These are phyloP conservation scores for Hyppa rectilinea DNA, from an alignment of 2,888 invertebrate genomes.

Conservation along the genomic window DNA sequence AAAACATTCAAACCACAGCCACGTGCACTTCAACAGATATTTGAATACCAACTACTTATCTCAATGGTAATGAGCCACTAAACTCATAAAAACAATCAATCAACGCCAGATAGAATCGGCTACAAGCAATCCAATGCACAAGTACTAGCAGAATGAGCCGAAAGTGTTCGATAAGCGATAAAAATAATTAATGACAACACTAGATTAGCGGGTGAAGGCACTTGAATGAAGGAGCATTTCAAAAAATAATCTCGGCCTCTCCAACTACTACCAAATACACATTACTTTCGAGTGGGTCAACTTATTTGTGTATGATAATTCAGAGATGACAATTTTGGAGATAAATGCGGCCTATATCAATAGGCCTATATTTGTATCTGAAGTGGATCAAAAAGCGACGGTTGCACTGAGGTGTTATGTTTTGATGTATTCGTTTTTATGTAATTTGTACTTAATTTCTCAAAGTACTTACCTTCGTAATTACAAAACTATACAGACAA, in stretches of 20 bases:
- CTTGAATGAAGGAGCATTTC: constrained; percentile 89
- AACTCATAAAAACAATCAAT: constrained; percentile 67
- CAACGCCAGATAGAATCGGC: constrained; percentile 69
- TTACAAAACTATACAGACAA: background rate
- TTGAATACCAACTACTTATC: constrained; percentile 35
- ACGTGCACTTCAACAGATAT: constrained; percentile 36
- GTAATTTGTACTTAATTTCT: background rate
- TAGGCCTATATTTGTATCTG: constrained; percentile 48
- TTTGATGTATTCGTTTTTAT: background rate
- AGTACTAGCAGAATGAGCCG: constrained; percentile 80
- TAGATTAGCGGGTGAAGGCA: constrained; percentile 88
- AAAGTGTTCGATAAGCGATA: constrained; percentile 89
- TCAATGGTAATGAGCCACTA: constrained; percentile 47
- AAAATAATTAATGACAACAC: constrained; percentile 90
- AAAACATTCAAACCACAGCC: constrained; percentile 13
- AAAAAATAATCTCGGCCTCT: constrained; percentile 90
- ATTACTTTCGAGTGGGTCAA: constrained; percentile 88
- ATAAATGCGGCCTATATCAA: constrained; percentile 53
- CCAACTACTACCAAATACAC: constrained; percentile 85
- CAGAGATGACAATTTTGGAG: constrained; percentile 69
- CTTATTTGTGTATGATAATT: constrained; percentile 84
- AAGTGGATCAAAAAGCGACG: constrained; percentile 18
- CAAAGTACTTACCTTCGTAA: background rate
- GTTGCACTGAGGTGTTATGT: background rate
- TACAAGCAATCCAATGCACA: constrained; percentile 79